phyloP scores from a whole-genome alignment of 2,888 invertebrate species.

The Meteorus cinctellus region DNA sequence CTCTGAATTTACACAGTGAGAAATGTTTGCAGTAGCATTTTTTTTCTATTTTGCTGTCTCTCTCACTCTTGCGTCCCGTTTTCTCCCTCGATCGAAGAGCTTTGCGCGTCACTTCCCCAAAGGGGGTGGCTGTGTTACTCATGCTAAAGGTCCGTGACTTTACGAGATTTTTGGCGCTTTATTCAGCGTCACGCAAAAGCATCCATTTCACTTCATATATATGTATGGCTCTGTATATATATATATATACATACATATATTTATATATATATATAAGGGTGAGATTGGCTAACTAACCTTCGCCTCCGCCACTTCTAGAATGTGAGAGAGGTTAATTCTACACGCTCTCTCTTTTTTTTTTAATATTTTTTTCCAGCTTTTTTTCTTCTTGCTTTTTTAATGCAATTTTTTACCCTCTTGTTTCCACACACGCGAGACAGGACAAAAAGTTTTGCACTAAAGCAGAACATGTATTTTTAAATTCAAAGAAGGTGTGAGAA shows the following conservation, averaged over 20 bases:
- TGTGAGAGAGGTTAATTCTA: conserved; percentile 10
- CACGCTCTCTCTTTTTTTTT: not conserved
- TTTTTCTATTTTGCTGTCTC: conserved; percentile 18
- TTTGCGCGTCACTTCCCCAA: conserved; percentile 44
- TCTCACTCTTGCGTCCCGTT: conserved; percentile 10
- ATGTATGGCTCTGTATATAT: not conserved
- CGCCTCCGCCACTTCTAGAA: not conserved
- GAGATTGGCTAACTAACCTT: conserved; percentile 31
- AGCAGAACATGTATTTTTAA: conserved; percentile 30
- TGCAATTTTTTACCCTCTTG: not conserved
- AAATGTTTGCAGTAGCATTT: conserved; percentile 49
- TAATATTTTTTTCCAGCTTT: not conserved
- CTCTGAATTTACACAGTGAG: conserved; percentile 61
- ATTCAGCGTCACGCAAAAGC: conserved; percentile 35
- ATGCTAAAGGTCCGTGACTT: conserved; percentile 54
- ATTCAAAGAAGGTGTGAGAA: conserved; percentile 32
- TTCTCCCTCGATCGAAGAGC: conserved; percentile 34
- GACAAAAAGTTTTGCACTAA: conserved; percentile 25
- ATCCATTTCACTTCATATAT: conserved; percentile 19
- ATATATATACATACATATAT: not conserved
- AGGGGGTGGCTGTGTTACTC: conserved; percentile 23
- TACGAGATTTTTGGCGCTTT: conserved; percentile 49
- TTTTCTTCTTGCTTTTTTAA: not conserved
- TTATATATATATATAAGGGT: not conserved
- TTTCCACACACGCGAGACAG: not conserved